Percentiles rank a stretch among this genome's conserved stretches.
Conservation (phyloP, 2,113 vertebrate genomes). For the Isurus oxyrinchus region DNA sequence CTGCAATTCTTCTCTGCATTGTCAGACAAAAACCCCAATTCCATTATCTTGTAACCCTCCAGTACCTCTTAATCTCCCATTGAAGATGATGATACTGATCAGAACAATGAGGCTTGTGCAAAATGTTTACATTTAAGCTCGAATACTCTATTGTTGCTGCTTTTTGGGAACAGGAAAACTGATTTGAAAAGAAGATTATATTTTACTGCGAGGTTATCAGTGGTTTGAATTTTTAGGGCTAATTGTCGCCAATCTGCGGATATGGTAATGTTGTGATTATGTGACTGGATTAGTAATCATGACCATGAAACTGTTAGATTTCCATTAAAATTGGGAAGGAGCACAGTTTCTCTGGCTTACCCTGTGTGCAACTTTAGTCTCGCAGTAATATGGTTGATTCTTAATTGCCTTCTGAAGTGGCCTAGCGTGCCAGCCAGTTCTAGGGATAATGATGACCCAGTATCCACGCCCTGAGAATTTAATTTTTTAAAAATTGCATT, state of each 20-base stretch:
- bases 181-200: not conserved
- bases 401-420: not conserved
- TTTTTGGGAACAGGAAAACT: not conserved
- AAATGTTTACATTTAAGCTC: not conserved
- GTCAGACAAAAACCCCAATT: not conserved
- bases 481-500: not conserved
- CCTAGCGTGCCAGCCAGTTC: not conserved
- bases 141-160: not conserved
- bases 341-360: not conserved
- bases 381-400: not conserved
- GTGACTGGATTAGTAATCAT: not conserved
- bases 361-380: not conserved
- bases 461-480: not conserved
- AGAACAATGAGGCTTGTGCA: not conserved
- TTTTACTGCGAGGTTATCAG: not conserved
- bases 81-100: slow-evolving; percentile 2
- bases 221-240: not conserved
- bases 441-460: not conserved
- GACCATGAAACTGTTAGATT: not conserved
- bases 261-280: not conserved
- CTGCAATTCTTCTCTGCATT: not conserved
- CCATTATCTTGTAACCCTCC: not conserved
- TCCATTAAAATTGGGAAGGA: not conserved
- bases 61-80: not conserved
- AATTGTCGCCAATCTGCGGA: not conserved